These are phyloP conservation scores for Acanthurus leucopareius DNA, from an alignment of 2,797 vertebrate species.

Conservation along the genomic window DNA sequence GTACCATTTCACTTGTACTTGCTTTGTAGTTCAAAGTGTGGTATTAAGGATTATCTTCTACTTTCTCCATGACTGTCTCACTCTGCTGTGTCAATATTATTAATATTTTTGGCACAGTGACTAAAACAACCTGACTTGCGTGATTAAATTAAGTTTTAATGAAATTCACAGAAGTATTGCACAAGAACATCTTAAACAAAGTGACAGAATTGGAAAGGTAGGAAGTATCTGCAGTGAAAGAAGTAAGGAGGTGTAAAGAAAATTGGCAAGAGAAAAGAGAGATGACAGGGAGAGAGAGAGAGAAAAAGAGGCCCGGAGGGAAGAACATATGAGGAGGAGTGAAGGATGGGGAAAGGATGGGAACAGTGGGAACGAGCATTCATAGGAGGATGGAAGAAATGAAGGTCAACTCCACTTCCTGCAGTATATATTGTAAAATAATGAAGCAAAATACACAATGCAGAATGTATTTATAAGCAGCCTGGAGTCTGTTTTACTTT, in stretches of 20 bases:
- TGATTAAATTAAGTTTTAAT: not conserved
- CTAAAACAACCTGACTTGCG: not conserved
- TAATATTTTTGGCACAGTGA: too few relatives aligned
- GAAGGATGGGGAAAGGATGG: slow-evolving; percentile 5
- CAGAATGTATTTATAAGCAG: slow-evolving; percentile 7
- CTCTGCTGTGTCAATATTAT: slow-evolving; percentile 1
- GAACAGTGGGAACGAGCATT: not conserved
- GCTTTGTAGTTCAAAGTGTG: not conserved
- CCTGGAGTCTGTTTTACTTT: slow-evolving; percentile 6
- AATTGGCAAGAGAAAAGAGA: slow-evolving; percentile 14
- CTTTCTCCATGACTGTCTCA: not conserved
- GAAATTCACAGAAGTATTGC: not conserved
- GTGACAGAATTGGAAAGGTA: not conserved
- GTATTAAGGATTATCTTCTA: not conserved
- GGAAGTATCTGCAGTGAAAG: slow-evolving; percentile 16
- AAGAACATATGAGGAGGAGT: slow-evolving; percentile 17
- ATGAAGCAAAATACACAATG: not conserved
- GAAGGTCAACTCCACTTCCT: slow-evolving; percentile 33
- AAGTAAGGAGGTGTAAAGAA: not conserved
- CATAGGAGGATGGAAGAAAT: slow-evolving; percentile 14
- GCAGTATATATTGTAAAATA: slow-evolving; percentile 18
- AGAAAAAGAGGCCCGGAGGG: not conserved
- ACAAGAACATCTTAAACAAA: not conserved
- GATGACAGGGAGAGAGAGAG: not conserved
- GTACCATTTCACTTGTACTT: not conserved